Conservation (phyloP, 1,140 invertebrate genomes). For the Lordiphosa collinella region DNA sequence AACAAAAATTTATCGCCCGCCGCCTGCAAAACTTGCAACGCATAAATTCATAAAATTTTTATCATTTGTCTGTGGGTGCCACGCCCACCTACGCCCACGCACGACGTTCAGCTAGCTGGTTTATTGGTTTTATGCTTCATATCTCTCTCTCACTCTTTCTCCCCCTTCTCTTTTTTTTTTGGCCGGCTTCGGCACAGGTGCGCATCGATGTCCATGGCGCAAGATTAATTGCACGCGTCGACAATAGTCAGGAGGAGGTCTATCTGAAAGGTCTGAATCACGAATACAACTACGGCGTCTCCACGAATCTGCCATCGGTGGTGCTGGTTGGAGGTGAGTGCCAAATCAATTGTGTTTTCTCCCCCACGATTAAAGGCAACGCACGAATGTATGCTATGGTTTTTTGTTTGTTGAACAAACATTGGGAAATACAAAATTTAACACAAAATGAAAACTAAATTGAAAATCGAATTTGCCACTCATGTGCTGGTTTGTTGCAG, state of each 20-base stretch:
- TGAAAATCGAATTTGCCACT: constrained; percentile 62
- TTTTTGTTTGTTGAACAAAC: constrained; percentile 16
- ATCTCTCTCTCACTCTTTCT: constrained; percentile 28
- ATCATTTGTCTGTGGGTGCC: constrained; percentile 62
- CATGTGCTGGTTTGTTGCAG: not conserved
- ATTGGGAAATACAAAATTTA: constrained; percentile 31
- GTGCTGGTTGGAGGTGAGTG: constrained; percentile 91
- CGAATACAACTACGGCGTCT: constrained; percentile 90
- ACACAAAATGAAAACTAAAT: constrained; percentile 39
- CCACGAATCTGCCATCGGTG: constrained; percentile 90
- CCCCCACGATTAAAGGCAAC: constrained; percentile 52
- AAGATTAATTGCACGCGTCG: constrained; percentile 90
- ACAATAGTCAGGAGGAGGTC: constrained; percentile 88
- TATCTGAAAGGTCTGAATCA: constrained; percentile 89
- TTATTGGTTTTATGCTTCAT: constrained; percentile 70
- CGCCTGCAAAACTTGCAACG: constrained; percentile 60
- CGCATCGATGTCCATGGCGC: constrained; percentile 90
- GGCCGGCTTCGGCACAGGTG: constrained; percentile 80
- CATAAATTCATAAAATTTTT: constrained; percentile 78
- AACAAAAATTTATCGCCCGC: constrained; percentile 66
- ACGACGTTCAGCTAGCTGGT: constrained; percentile 47
- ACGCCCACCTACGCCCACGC: constrained; percentile 33
- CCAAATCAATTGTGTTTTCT: constrained; percentile 55
- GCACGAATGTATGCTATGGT: constrained; percentile 40
- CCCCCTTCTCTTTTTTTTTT: constrained; percentile 11